Base-by-base conservation (phyloP, 2,113 vertebrate genomes). In the Petrocephalus zakoni region DNA sequence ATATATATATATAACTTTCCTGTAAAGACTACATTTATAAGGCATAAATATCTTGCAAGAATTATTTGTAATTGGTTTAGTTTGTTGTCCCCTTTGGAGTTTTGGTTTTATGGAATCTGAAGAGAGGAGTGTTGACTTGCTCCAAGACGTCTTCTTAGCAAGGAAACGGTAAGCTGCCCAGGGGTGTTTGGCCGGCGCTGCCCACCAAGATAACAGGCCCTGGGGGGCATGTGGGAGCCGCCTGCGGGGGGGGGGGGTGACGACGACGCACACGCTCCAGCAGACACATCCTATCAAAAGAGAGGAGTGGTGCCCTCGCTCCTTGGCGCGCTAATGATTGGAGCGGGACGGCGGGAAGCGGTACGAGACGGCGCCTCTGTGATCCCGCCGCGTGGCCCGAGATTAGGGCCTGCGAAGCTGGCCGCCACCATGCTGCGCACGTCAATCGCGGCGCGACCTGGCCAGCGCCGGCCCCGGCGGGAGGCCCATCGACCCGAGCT, bases 281-380 rank as follows among this genome's bases (percentile, higher is more conserved):
- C 93, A 89, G 87, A 92, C 93, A 92, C 88, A 86, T 89, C 92
- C 91, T 89, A 91, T 91, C 93, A 94, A 88, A 91, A 94, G 94
- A 93, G 90, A 93, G 92, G 90, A 64, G 51, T 42, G 55, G 88
- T 90, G 90, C 90, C 89, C 90, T 90, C 88, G 22, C 90, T 91
- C 91, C 87, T 84, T 34, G 87, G 85, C 87, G 84, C 89, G 90
- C 91, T 91, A 92, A 92, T 93, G 91, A 93, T 89, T 87, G 90
- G 92, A 90, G 90, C 82, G 1, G 49, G 92, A 84, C 83, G 89
- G 85, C 25, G 22, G 1, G 81, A 68, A 88, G 29, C 61, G 56
- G 88, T 89, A 92, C 13, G 85, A 56, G 64, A 49, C 13, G 22
- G 51, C n/a, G 8, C 87, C n/a, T 64, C n/a, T 17, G 85, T 89